These are phyloP conservation scores for Castor canadensis DNA, from an alignment of 2,113 vertebrate genomes.

Conservation along the genomic window DNA sequence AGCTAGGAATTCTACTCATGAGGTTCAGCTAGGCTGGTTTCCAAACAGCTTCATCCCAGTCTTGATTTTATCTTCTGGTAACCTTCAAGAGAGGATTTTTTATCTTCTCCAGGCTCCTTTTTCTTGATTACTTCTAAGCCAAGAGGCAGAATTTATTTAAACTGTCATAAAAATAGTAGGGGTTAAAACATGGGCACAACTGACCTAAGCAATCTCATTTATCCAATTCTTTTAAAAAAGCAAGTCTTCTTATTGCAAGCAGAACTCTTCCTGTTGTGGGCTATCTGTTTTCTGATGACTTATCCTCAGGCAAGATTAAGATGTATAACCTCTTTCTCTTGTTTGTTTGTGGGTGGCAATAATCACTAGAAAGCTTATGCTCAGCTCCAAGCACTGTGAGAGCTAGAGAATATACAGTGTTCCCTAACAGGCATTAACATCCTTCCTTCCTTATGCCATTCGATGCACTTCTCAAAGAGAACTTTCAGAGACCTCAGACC, in stretches of 20 bases:
- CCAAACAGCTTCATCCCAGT: neutral
- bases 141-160: neutral
- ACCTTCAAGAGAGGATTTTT: neutral
- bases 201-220: neutral
- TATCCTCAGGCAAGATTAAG: neutral
- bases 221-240: neutral
- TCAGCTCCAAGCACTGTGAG: neutral
- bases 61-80: neutral
- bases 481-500: neutral
- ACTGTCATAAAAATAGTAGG: neutral
- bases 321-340: neutral
- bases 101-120: neutral
- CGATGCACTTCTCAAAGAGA: neutral
- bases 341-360: neutral
- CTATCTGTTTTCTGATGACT: neutral
- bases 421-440: neutral
- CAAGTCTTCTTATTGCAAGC: neutral
- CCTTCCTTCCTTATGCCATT: neutral
- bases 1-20: neutral
- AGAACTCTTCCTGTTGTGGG: neutral
- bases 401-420: neutral
- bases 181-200: neutral
- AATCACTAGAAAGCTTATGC: neutral
- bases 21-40: neutral
- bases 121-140: neutral